These are phyloP conservation scores for Vireo griseus DNA, from an alignment of 2,797 vertebrate genomes.

Conservation along the genomic window DNA sequence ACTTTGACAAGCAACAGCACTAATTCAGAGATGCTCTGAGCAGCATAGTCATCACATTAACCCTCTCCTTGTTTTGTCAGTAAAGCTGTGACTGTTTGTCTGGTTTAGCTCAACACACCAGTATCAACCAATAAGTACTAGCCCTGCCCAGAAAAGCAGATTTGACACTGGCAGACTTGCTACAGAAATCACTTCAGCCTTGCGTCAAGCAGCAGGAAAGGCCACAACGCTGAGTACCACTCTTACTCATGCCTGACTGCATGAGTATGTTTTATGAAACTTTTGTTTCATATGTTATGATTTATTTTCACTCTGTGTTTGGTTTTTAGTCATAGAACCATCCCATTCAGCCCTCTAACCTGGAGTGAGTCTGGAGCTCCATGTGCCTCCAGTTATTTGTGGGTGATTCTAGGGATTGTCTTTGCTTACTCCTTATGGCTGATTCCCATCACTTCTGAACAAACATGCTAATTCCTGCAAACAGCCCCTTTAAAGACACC, in stretches of 20 bases:
- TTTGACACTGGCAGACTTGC: neutral
- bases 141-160: neutral
- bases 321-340: neutral
- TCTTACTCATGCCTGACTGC: neutral
- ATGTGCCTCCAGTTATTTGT: neutral
- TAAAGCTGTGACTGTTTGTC: neutral
- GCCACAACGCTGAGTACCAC: neutral
- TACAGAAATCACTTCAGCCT: neutral
- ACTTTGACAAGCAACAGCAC: neutral
- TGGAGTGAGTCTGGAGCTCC: neutral
- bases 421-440: neutral
- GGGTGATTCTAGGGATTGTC: neutral
- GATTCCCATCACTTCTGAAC: neutral
- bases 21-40: neutral
- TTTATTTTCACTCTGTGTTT: neutral
- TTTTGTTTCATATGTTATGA: neutral
- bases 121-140: neutral
- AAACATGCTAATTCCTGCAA: neutral
- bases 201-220: neutral
- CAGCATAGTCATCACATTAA: rapidly evolving
- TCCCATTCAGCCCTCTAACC: neutral
- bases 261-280: no score
- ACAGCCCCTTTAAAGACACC: neutral
- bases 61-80: neutral
- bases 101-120: neutral